These are phyloP conservation scores for Neosalanx taihuensis DNA, from an alignment of 2,797 vertebrate species.

Conservation along the genomic window DNA sequence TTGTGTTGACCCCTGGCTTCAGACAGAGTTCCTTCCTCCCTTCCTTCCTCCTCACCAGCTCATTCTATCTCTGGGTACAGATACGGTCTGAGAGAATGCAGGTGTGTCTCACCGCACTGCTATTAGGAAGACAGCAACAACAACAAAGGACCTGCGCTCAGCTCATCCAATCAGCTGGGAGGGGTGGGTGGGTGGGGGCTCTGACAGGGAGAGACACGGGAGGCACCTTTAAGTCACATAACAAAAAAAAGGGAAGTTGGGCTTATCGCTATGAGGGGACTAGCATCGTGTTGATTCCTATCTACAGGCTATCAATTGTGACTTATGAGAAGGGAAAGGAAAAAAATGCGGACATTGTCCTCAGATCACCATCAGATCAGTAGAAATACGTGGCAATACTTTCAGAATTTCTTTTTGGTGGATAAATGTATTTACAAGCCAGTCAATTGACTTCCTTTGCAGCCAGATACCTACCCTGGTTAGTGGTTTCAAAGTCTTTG, in stretches of 20 bases:
- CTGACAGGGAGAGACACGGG: slow-evolving; percentile 2
- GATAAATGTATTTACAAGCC: background rate
- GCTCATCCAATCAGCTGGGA: slow-evolving; percentile 77
- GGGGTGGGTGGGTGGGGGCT: background rate
- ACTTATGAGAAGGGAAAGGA: slow-evolving; percentile 7
- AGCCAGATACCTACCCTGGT: no score
- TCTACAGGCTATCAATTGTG: slow-evolving; percentile 4
- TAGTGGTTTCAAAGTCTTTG: no score
- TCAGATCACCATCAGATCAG: background rate
- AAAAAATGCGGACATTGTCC: slow-evolving; percentile 8
- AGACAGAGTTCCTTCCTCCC: background rate
- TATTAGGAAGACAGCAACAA: slow-evolving; percentile 61
- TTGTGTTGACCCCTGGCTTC: slow-evolving; percentile 70
- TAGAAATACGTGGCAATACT: background rate
- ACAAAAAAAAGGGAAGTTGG: slow-evolving; percentile 6
- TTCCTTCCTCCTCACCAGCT: slow-evolving; percentile 70
- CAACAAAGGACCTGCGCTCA: slow-evolving; percentile 67
- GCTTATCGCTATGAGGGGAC: slow-evolving; percentile 11
- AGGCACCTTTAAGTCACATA: slow-evolving; percentile 4
- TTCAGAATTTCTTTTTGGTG: background rate
- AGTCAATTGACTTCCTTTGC: background rate
- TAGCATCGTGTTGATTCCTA: background rate
- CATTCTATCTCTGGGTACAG: slow-evolving; percentile 75
- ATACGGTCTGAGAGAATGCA: slow-evolving; percentile 61
- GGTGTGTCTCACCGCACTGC: slow-evolving; percentile 47